These are phyloP conservation scores for Colletes latitarsis DNA, from an alignment of 1,140 invertebrate genomes.

Conservation along the genomic window DNA sequence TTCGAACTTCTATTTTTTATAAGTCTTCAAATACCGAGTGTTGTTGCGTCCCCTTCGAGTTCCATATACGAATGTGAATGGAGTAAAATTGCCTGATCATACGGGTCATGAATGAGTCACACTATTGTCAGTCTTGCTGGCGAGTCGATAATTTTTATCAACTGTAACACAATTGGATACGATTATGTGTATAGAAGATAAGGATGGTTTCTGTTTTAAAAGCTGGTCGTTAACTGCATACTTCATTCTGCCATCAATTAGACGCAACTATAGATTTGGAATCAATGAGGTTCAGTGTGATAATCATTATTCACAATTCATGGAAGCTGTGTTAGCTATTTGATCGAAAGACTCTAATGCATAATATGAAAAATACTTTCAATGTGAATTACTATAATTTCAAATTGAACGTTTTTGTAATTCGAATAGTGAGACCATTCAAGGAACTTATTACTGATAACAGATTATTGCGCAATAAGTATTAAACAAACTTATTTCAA, in stretches of 20 bases:
- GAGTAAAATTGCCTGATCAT: conserved; percentile 14
- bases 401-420: neutral
- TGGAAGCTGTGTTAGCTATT: neutral
- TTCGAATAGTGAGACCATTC: neutral
- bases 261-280: neutral
- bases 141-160: conserved; percentile 44
- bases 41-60: too few relatives aligned
- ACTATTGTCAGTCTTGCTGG: conserved; percentile 14
- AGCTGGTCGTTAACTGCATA: too few relatives aligned
- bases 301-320: neutral
- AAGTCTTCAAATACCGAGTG: too few relatives aligned
- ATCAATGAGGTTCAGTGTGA: neutral
- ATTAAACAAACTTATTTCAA: neutral
- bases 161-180: neutral
- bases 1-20: too few relatives aligned
- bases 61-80: neutral
- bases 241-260: neutral
- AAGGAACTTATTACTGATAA: neutral
- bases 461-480: neutral
- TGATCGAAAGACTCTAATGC: neutral
- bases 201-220: neutral
- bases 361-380: neutral
- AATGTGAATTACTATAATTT: neutral
- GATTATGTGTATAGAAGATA: conserved; percentile 7
- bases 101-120: conserved; percentile 30